Base-by-base conservation (phyloP, 1,140 invertebrate genomes). In the Pomacea maculata region DNA sequence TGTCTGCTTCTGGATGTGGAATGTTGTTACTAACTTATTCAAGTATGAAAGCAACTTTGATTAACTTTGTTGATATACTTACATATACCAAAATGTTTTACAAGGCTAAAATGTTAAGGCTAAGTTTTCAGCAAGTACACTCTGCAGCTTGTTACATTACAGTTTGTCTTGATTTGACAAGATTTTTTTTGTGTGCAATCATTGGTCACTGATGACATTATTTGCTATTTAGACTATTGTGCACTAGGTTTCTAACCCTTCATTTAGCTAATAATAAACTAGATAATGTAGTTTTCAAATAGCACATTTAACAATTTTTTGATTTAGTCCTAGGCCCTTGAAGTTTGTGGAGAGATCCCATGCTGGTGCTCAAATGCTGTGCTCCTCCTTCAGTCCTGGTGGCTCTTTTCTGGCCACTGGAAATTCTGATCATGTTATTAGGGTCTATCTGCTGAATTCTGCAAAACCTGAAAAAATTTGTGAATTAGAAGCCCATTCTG, bases 341-440 rank as follows among this genome's bases (percentile, higher is more conserved):
- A 95, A 98, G 88, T 98, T 97, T 89, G 95, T 97, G 86, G 98
- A 99, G 92, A 94, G 96, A 87, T 96, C 97, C 92, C 93, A 97
- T 11, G 96, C 97, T 5, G 97, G 97, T 67, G 97, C 97, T 25
- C 97, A 98, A 93, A 98, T 99, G 95, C 95, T 99, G 83, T 99
- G 97, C 91, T 95, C 96, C 0, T 96, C 96, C 0, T 99, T 98
- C 91, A 98, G 97, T 87, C 94, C 96, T 2, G 97, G 98, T 64
- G 98, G 98, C 12, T 94, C 95, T 68, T 98, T 99, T 92, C 93
- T 98, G 84, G 97, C 97, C 11, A 96, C 97, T 45, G 98, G 98
- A 55, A 97, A 95, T 83, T 96, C 96, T 1, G 97, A 99, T 92
- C 96, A 98, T 91, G 95, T 97, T 90, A 96, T 99, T 29, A 93